Conservation (phyloP, 37 sponge, comb jelly and placozoan genomes). For the Lycopodina hypogea region DNA sequence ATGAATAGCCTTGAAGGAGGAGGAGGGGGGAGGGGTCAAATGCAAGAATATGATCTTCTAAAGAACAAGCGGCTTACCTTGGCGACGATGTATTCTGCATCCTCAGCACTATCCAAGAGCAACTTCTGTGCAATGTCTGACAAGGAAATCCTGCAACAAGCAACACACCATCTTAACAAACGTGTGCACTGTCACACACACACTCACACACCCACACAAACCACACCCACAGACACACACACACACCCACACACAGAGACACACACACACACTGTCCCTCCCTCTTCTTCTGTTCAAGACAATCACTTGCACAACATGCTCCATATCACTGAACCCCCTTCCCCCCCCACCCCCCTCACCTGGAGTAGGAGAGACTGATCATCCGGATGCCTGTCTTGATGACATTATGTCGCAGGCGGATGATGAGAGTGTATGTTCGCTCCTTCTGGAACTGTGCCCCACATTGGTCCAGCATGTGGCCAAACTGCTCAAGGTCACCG, state of each 20-base stretch:
- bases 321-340: background rate
- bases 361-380: slow-evolving; percentile 82
- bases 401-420: slow-evolving; percentile 91
- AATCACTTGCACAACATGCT: background rate
- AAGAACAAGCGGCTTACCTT: slow-evolving; percentile 57
- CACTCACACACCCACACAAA: background rate
- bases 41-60: background rate
- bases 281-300: background rate
- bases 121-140: slow-evolving; percentile 89
- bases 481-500: slow-evolving; percentile 88
- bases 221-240: background rate
- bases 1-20: slow-evolving; percentile 66
- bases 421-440: slow-evolving; percentile 88
- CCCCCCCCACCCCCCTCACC: slow-evolving; percentile 6
- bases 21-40: background rate
- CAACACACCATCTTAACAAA: background rate
- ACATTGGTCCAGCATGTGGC: slow-evolving; percentile 61
- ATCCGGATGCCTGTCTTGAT: slow-evolving; percentile 95
- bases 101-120: slow-evolving; percentile 84
- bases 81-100: slow-evolving; percentile 97
- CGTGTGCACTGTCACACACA: background rate
- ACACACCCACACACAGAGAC: background rate
- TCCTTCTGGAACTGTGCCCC: slow-evolving; percentile 73
- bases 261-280: background rate
- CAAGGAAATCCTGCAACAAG: slow-evolving; percentile 67